phyloP scores from a whole-genome alignment of 2,797 vertebrate species.

The Mormyrops attenuatus region DNA sequence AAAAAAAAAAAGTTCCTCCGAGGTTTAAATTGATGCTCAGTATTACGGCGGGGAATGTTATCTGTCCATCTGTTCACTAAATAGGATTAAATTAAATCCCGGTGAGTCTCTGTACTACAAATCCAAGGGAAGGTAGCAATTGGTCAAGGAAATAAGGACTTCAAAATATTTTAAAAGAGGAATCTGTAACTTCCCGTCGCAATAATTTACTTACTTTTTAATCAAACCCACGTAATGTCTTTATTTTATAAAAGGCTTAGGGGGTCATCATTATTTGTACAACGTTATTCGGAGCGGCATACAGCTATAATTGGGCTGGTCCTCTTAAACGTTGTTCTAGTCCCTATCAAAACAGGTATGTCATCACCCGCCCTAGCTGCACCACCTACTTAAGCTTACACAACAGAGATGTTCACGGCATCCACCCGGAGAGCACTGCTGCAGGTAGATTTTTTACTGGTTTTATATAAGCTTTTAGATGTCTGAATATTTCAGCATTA shows the following conservation, averaged over 20 bases:
- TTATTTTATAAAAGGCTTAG: neutral
- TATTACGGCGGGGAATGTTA: constrained; percentile 36
- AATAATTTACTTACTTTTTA: neutral
- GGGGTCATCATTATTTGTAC: neutral
- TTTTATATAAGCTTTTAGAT: neutral
- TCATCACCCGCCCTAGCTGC: neutral
- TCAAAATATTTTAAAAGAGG: neutral
- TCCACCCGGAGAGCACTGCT: neutral
- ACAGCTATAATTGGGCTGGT: neutral
- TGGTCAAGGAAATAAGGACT: constrained; percentile 31
- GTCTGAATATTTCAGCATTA: neutral
- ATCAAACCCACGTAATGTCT: neutral
- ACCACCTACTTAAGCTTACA: neutral
- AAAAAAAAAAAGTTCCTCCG: constrained; percentile 18
- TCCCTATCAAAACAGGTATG: neutral
- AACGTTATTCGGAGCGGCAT: neutral
- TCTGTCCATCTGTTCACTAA: constrained; percentile 47
- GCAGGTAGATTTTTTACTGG: neutral
- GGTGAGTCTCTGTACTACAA: constrained; percentile 51
- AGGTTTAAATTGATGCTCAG: constrained; percentile 29
- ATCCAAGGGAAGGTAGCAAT: constrained; percentile 29
- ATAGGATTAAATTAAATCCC: constrained; percentile 68
- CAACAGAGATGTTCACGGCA: neutral
- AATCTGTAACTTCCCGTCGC: neutral
- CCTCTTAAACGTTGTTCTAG: neutral